Evolutionary conservation across 2,113 vertebrate genomes (phyloP), one percentile per base, ranked within the genome.

Genomic region (Poeciliopsis prolifica): DNA sequence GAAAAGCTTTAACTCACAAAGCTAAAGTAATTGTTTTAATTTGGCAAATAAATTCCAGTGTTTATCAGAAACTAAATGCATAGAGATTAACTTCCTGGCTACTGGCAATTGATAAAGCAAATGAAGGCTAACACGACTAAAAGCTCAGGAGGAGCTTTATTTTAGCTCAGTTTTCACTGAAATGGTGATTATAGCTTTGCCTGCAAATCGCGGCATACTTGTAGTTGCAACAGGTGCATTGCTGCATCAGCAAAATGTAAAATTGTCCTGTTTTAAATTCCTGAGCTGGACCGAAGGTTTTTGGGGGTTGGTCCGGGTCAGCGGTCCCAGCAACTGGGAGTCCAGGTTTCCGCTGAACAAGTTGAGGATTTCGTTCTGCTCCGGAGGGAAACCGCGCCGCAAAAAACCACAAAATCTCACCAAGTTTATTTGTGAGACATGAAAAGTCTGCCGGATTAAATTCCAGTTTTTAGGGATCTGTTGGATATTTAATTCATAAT

Each of bases 201-300:
- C 62, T 74, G 69, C 54, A 35, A 63, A 77, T 30, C 30, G 61
- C 70, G 26, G 40, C 14, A 37, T 35, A n/a, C 68, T 78, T 69
- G 15, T 62, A 15, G 51, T 62, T 22, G 51, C 37, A 11, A n/a
- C 24, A 65, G 62, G 29, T 65, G 29, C 4, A 35, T 29, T 4
- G 22, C 15, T 14, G 14, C 2, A 58, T 83, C 70, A 83, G 82
- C 78, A 75, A 83, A 86, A 88, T 88, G 82, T 85, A 87, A 87
- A 87, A 75, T 44, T 0, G 0, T 1, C 61, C 80, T 72, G 10
- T 79, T 84, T 90, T 70, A 81, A 79, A 89, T 87, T 88, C 83
- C 66, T 60, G 60, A 5, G 1, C 70, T 14, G 1, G 81, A 29
- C 22, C 28, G 35, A 22, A 67, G 44, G 26, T 4, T 48, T 30